These are phyloP conservation scores for Elgaria multicarinata DNA, from an alignment of 2,113 vertebrate genomes.

Conservation along the genomic window DNA sequence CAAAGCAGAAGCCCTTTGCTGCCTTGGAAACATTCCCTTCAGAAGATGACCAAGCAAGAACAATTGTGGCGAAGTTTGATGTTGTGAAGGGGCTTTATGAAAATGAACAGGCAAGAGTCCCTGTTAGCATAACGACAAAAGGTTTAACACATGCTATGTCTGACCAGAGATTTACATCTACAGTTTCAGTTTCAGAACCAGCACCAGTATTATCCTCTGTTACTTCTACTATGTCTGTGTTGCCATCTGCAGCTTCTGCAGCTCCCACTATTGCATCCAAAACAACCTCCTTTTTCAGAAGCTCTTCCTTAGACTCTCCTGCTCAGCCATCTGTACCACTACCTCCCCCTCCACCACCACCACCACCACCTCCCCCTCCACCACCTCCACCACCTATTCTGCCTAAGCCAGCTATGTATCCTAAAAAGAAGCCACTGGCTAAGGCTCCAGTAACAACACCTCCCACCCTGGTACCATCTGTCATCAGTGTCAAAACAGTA, in stretches of 20 bases:
- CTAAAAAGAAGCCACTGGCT: constrained; percentile 81
- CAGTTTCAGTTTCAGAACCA: constrained; percentile 53
- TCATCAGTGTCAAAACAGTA: constrained; percentile 64
- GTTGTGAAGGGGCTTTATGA: constrained; percentile 67
- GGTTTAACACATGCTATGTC: constrained; percentile 46
- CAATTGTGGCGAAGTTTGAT: constrained; percentile 52
- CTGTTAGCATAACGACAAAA: constrained; percentile 47
- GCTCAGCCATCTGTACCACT: constrained; percentile 62
- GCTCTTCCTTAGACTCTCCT: constrained; percentile 78
- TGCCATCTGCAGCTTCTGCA: constrained; percentile 63
- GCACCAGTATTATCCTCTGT: constrained; percentile 66
- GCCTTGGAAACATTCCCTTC: constrained; percentile 46
- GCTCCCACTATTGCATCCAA: constrained; percentile 78
- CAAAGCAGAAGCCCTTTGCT: constrained; percentile 46
- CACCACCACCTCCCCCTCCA: constrained; percentile 78
- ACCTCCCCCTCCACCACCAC: constrained; percentile 17
- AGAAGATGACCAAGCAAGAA: constrained; percentile 63
- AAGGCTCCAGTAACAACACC: constrained; percentile 72
- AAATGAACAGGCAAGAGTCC: constrained; percentile 68
- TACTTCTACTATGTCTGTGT: constrained; percentile 64
- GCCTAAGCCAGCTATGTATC: constrained; percentile 82
- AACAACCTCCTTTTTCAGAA: constrained; percentile 81
- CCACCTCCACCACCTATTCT: constrained; percentile 78
- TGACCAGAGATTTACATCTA: constrained; percentile 45
- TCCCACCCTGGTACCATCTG: constrained; percentile 41